Conservation (phyloP, 2,113 vertebrate genomes). For the Oryctolagus cuniculus region mOryCun1.1 NC_091438.1:81481001-81481500, state of each 20-base stretch:
- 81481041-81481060: background rate
- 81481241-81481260: too few relatives aligned
- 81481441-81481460: background rate
- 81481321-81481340: too few relatives aligned
- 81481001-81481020: background rate
- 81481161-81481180: too few relatives aligned
- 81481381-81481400: too few relatives aligned
- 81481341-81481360: too few relatives aligned
- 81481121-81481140: background rate
- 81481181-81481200: too few relatives aligned
- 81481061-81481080: background rate
- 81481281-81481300: background rate
- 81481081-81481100: background rate
- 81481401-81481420: too few relatives aligned
- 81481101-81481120: background rate
- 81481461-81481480: constrained; percentile 36
- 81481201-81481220: too few relatives aligned
- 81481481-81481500: constrained; percentile 11
- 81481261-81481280: background rate
- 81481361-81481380: too few relatives aligned
- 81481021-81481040: background rate
- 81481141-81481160: background rate
- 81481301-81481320: too few relatives aligned
- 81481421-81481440: too few relatives aligned
- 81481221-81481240: too few relatives aligned